A percentile compares a stretch with the other conserved stretches of the same genome.
These are phyloP conservation scores for Mastacembelus armatus DNA, from an alignment of 2,797 vertebrate genomes.

Conservation along the genomic window DNA sequence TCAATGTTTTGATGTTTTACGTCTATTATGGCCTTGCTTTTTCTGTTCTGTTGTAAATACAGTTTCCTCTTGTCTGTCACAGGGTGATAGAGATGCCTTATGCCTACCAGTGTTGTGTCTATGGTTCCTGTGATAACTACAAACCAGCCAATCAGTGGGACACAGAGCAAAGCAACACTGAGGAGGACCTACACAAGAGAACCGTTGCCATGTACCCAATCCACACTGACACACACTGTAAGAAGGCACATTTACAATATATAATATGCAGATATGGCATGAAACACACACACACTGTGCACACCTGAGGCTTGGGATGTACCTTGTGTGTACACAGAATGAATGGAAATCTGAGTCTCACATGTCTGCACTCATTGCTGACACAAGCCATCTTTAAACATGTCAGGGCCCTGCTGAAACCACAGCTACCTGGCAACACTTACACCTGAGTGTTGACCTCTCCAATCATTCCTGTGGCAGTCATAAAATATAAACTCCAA, in stretches of 20 bases:
- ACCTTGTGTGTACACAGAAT: too few species aligned
- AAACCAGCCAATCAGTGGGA: constrained; percentile 86
- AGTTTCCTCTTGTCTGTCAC: constrained; percentile 32
- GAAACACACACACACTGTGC: constrained; percentile 5
- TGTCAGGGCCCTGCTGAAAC: constrained; percentile 60
- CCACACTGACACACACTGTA: constrained; percentile 89
- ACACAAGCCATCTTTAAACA: constrained; percentile 53
- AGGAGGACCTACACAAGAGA: constrained; percentile 88
- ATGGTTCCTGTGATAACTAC: constrained; percentile 88
- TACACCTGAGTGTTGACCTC: constrained; percentile 32
- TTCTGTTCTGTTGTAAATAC: not conserved
- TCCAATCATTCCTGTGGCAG: constrained; percentile 58
- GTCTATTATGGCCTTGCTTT: not conserved
- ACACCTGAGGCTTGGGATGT: not conserved
- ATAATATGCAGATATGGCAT: not conserved
- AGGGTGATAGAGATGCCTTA: constrained; percentile 95
- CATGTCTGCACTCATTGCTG: constrained; percentile 3
- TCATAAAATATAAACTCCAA: constrained; percentile 42
- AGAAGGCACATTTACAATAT: constrained; percentile 63
- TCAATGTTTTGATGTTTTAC: too few species aligned
- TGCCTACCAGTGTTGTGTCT: constrained; percentile 96
- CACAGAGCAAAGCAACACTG: constrained; percentile 82
- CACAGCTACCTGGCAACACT: constrained; percentile 61
- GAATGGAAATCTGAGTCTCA: constrained; percentile 28
- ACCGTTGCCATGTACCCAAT: constrained; percentile 85